Percentiles rank a stretch among this genome's conserved stretches.
These are phyloP conservation scores for Drymonia ruficornis DNA, from an alignment of 2,888 invertebrate species.

Conservation along the genomic window DNA sequence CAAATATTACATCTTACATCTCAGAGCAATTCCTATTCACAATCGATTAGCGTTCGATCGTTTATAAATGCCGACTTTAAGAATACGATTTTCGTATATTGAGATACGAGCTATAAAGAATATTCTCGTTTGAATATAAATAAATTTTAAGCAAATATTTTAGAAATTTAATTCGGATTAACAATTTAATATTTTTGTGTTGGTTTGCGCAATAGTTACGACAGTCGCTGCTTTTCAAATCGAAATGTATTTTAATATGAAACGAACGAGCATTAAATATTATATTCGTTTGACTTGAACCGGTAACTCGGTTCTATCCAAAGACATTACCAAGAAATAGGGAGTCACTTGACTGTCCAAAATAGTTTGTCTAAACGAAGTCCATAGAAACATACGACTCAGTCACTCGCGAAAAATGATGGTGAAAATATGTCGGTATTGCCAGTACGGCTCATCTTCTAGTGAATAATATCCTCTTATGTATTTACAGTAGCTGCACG, in stretches of 20 bases:
- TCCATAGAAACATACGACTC: too few species aligned
- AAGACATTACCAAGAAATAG: too few species aligned
- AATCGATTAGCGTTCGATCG: conserved; percentile 61
- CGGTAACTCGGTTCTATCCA: too few species aligned
- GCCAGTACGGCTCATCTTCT: too few species aligned
- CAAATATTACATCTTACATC: conserved; percentile 56
- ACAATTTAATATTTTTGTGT: conserved; percentile 33
- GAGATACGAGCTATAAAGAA: conserved; percentile 58
- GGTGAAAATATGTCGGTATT: too few species aligned
- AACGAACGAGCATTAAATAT: conserved; percentile 21
- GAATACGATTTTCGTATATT: conserved; percentile 55
- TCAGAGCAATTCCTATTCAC: conserved; percentile 68
- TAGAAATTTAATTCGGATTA: conserved; percentile 44
- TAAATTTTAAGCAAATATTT: conserved; percentile 63
- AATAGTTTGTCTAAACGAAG: too few species aligned
- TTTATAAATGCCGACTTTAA: conserved; percentile 54
- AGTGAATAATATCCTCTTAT: too few species aligned
- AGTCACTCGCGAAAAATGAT: too few species aligned
- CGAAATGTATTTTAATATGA: neutral
- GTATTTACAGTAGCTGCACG: too few species aligned
- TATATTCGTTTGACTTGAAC: conserved; percentile 12
- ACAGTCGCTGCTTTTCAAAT: neutral
- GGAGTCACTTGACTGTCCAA: too few species aligned
- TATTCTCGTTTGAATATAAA: conserved; percentile 62
- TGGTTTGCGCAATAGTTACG: neutral